phyloP scores from a whole-genome alignment of 2,888 invertebrate species.

The Dryocosmus kuriphilus region DNA sequence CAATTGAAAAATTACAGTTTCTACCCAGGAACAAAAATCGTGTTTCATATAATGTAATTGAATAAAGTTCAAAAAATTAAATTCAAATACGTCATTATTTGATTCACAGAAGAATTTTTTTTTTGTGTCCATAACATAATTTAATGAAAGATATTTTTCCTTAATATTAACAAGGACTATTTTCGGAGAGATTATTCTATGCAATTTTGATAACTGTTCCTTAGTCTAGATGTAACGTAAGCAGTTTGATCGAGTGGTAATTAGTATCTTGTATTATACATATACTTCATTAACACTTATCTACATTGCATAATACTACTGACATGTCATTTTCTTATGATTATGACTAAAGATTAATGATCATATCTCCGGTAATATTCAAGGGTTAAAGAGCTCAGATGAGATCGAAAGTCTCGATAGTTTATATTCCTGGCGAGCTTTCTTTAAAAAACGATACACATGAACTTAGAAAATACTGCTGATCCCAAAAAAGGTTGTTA shows the following conservation, averaged over 20 bases:
- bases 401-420: slow-evolving; percentile 14
- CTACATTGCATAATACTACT: slow-evolving; percentile 69
- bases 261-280: slow-evolving; percentile 69
- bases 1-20: no score
- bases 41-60: no score
- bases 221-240: slow-evolving; percentile 56
- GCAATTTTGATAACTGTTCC: neutral
- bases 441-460: slow-evolving; percentile 1
- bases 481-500: neutral
- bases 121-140: neutral
- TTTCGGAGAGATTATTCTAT: neutral
- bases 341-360: slow-evolving; percentile 72
- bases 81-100: no score
- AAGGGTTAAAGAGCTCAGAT: slow-evolving; percentile 65
- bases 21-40: no score
- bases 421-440: neutral
- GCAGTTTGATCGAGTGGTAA: slow-evolving; percentile 70
- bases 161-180: neutral
- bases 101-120: no score
- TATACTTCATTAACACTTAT: slow-evolving; percentile 74
- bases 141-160: neutral
- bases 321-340: slow-evolving; percentile 71
- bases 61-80: no score
- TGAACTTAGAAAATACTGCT: neutral
- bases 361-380: slow-evolving; percentile 62